Conservation (phyloP, 2,797 vertebrate genomes). For the Denticeps clupeoides region DNA sequence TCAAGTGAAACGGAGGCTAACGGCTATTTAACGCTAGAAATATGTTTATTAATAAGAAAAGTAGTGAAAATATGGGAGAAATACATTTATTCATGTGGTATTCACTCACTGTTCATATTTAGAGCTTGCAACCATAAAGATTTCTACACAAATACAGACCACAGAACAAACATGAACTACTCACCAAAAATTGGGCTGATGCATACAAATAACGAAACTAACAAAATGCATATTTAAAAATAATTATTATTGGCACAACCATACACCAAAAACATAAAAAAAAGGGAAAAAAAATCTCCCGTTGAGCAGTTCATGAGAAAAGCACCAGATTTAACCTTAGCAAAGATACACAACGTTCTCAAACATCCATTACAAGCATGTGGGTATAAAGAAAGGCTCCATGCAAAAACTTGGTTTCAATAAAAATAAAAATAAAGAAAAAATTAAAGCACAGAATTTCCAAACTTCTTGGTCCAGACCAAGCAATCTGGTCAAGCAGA, state of each 20-base stretch:
- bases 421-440: conserved; percentile 2
- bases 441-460: conserved; percentile 7
- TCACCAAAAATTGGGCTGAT: conserved; percentile 16
- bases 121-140: conserved; percentile 26
- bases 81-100: conserved; percentile 32
- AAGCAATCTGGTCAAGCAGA: not conserved
- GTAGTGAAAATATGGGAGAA: conserved; percentile 19
- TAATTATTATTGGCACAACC: conserved; percentile 23
- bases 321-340: conserved; percentile 32
- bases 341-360: conserved; percentile 26
- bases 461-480: conserved; percentile 29
- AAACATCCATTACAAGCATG: conserved; percentile 24
- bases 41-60: conserved; percentile 24
- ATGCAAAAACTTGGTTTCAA: conserved; percentile 1
- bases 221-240: not conserved
- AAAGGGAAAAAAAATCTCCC: conserved; percentile 21
- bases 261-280: conserved; percentile 19
- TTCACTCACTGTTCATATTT: conserved; percentile 31
- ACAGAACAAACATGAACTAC: conserved; percentile 23
- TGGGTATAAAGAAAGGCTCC: conserved; percentile 18
- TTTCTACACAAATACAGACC: conserved; percentile 33
- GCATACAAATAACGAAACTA: conserved; percentile 4
- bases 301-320: conserved; percentile 23
- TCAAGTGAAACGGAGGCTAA: conserved; percentile 9
- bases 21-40: conserved; percentile 22